Evolutionary conservation across 2,888 invertebrate genomes (phyloP), one percentile per base, ranked within the genome.

Genomic region (Lasioglossum villosulum): DNA sequence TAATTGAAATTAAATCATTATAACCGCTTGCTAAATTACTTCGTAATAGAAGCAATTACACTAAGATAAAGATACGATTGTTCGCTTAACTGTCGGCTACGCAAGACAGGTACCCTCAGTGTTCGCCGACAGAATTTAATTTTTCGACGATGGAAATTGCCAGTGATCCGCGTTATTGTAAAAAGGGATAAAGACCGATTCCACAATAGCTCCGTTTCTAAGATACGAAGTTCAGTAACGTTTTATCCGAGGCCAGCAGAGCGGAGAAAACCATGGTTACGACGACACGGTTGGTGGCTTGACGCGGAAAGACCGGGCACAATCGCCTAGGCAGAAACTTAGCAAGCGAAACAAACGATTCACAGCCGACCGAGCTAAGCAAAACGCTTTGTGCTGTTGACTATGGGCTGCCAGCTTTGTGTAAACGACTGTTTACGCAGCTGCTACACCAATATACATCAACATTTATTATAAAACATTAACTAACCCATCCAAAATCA

Each of bases 211-310:
- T 8, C 66, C 63, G 84, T 78, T 78, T 80, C 75, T 80, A 86
- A 84, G 70, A 85, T 81, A 23, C 48, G 72, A 34, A 52, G 71
- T 76, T 84, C 82, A 77, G 81, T 78, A 88, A 88, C 66, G 85
- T 90, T 92, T 84, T 71, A 90, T 88, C 78, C 73, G 75, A 34
- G 72, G 75, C 56, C 81, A 78, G 48, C 86, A 73, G 71, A 89
- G 81, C 87, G 90, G 89, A 89, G 89, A 92, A 91, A 92, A 91
- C 90, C 85, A 79, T 75, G 87, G 83, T 86, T 79, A 87, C 63
- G 66, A 48, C 85, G 93, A 92, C 81, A 93, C 93, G 93, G 91
- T 93, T 89, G 82, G 89, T 79, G 83, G 86, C 87, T 86, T 90
- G 90, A 91, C 81, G 86, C 91, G 91, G 91, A 91, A 92, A 91